Conservation (phyloP, 1,140 invertebrate genomes). For the Dryas iulia region DNA sequence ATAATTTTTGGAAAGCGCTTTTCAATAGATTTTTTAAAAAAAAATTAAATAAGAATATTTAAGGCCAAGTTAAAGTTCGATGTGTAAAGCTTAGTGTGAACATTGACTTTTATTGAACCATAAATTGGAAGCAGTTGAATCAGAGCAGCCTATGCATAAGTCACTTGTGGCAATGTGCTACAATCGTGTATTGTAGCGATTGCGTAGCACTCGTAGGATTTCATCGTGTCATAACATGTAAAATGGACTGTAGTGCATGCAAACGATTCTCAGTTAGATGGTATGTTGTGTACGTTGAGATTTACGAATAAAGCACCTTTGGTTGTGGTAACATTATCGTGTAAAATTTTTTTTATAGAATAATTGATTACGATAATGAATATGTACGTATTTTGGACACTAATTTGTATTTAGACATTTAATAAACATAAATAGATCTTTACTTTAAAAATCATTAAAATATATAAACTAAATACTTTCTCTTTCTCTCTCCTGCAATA, state of each 20-base stretch:
- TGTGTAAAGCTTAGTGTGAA: constrained; percentile 19
- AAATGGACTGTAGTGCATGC: neutral
- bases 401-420: too few relatives aligned
- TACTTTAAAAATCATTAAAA: too few relatives aligned
- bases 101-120: constrained; percentile 28
- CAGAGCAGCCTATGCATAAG: constrained; percentile 21
- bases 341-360: too few relatives aligned
- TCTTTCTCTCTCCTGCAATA: too few relatives aligned
- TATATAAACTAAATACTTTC: too few relatives aligned
- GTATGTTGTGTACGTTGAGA: neutral
- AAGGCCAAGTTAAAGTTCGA: constrained; percentile 19
- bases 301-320: neutral
- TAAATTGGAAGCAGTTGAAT: constrained; percentile 27
- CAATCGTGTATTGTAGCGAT: constrained; percentile 19
- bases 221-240: constrained; percentile 4
- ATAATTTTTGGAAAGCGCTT: constrained; percentile 61
- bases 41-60: neutral
- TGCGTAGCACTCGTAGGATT: constrained; percentile 16
- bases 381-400: too few relatives aligned
- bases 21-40: constrained; percentile 4
- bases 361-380: too few relatives aligned
- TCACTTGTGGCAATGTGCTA: constrained; percentile 27
- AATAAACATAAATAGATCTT: too few relatives aligned
- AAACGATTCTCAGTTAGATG: neutral
- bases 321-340: too few relatives aligned